Evolutionary conservation across 2,888 invertebrate genomes (phyloP), one percentile per base, ranked within the genome.

Genomic region (Capitulum mitella): DNA sequence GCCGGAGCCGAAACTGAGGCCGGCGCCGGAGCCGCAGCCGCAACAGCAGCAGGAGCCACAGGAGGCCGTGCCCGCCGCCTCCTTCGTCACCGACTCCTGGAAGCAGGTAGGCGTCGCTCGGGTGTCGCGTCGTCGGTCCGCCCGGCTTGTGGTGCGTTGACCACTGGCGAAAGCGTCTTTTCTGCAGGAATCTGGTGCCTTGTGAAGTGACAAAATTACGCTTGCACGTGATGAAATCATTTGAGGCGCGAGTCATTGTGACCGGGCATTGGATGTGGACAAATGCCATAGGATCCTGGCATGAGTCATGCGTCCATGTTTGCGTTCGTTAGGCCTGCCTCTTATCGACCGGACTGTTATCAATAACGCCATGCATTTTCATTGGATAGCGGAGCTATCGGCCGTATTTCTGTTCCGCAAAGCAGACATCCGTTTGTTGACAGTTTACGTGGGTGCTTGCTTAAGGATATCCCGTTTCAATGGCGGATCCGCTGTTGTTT

Each of bases 61-160:
- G 54, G 6, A 16, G 22, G n/a, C n/a, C 1, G 37, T 8, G 22
- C 2, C 37, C 1, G 19, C 26, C 3, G 34, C 14, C 34, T 16
- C 64, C 6, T 37, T 70, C 37, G 37, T 70, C 37, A 70, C 70
- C 22, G 70, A 70, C 37, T 70, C 70, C 32, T 70, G 70, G 70
- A 37, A 70, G 10, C 70, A 70, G 70, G 64, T 64, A 19, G 3
- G 64, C 34, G n/a, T n/a, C n/a, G n/a, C n/a, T n/a, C n/a, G n/a
- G n/a, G n/a, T n/a, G n/a, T n/a, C n/a, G n/a, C n/a, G n/a, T n/a
- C n/a, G n/a, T n/a, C n/a, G n/a, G n/a, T n/a, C n/a, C n/a, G n/a
- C n/a, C n/a, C n/a, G n/a, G n/a, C n/a, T n/a, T n/a, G n/a, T n/a
- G n/a, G n/a, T n/a, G n/a, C n/a, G n/a, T n/a, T n/a, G n/a, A n/a